phyloP scores from a whole-genome alignment of 2,888 invertebrate species.

The Heliconius erato region DNA sequence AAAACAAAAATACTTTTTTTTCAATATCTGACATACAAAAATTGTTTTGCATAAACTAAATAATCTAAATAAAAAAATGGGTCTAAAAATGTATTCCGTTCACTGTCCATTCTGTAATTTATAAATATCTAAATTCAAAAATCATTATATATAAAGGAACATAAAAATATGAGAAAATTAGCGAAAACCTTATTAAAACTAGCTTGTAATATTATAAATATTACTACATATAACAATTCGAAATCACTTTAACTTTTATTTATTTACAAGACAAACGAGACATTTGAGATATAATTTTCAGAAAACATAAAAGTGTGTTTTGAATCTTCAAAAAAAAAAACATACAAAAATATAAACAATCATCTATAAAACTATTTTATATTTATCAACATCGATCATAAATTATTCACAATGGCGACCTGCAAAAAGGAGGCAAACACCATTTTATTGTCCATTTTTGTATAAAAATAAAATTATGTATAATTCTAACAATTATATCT shows the following conservation, averaged over 20 bases:
- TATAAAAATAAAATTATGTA: slow-evolving; percentile 24
- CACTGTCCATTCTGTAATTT: not conserved
- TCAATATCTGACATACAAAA: not conserved
- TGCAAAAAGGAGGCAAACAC: not conserved
- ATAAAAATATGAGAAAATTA: slow-evolving; percentile 39
- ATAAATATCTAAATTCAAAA: slow-evolving; percentile 13
- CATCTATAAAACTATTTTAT: slow-evolving; percentile 1
- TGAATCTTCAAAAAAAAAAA: not conserved
- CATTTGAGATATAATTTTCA: slow-evolving; percentile 23
- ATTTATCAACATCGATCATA: slow-evolving; percentile 3
- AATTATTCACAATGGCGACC: not conserved
- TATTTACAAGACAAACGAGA: slow-evolving; percentile 43
- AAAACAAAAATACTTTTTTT: not conserved
- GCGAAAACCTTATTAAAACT: slow-evolving; percentile 36
- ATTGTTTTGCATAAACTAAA: not conserved
- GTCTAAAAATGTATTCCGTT: not conserved
- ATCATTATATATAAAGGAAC: slow-evolving; percentile 43
- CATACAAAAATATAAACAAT: slow-evolving; percentile 15
- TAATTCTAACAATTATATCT: slow-evolving; percentile 25
- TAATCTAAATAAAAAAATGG: not conserved
- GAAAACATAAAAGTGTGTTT: not conserved
- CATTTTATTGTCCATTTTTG: slow-evolving; percentile 14
- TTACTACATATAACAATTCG: slow-evolving; percentile 39
- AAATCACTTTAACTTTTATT: slow-evolving; percentile 29
- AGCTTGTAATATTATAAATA: slow-evolving; percentile 25